These are phyloP conservation scores for Luscinia luscinia DNA, from an alignment of 2,797 vertebrate genomes.

Conservation along the genomic window DNA sequence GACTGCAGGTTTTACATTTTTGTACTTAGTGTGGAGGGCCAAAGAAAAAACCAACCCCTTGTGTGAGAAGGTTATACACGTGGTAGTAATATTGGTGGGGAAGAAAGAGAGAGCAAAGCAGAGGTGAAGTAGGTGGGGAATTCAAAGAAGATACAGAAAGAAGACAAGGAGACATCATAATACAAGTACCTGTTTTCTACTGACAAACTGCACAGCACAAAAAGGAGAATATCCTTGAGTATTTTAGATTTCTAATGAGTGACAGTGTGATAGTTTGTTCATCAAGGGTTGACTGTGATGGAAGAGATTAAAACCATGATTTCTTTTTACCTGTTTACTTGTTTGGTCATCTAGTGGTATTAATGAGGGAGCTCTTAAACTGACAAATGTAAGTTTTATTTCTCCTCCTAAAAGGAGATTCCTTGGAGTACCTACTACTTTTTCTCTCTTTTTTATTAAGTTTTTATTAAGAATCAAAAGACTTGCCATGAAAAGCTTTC, in stretches of 20 bases:
- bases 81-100: not conserved
- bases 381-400: not conserved
- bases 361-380: not conserved
- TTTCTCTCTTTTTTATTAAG: not conserved
- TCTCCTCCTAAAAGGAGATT: not conserved
- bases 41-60: not conserved
- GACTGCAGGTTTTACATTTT: slow-evolving; percentile 81
- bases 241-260: not conserved
- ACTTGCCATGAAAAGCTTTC: not conserved
- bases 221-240: not conserved
- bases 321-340: not conserved
- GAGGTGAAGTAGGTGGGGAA: not conserved
- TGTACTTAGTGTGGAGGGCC: slow-evolving; percentile 57
- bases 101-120: not conserved
- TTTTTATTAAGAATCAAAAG: not conserved
- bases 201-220: not conserved
- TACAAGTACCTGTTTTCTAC: not conserved
- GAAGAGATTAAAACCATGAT: not conserved
- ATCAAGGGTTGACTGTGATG: not conserved
- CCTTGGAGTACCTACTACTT: not conserved
- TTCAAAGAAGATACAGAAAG: not conserved
- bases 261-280: not conserved
- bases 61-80: slow-evolving; percentile 44
- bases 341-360: not conserved
- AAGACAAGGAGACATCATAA: not conserved